These are phyloP conservation scores for Petrolisthes cinctipes DNA, from an alignment of 2,888 invertebrate species.

Conservation along the genomic window DNA sequence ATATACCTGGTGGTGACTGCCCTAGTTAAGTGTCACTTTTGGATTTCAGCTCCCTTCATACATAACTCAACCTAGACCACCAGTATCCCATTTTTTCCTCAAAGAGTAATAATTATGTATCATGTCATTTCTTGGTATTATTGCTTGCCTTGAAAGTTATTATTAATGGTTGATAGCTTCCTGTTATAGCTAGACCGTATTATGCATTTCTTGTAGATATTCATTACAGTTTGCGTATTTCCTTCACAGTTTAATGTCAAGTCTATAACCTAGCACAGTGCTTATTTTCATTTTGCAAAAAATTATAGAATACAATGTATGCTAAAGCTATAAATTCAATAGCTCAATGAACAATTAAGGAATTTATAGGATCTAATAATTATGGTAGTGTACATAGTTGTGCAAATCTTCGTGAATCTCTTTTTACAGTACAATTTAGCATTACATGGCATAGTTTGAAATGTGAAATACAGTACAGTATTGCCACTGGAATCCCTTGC, in stretches of 20 bases:
- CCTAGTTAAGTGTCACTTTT: no score
- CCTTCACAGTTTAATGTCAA: background rate
- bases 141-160: no score
- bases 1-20: no score
- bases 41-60: no score
- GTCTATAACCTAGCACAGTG: background rate
- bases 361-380: background rate
- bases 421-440: slow-evolving; percentile 41
- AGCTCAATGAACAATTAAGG: background rate
- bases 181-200: no score
- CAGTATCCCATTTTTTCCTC: no score
- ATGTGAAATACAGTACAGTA: background rate
- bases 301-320: background rate
- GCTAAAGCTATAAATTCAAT: background rate
- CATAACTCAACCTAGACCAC: no score
- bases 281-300: background rate
- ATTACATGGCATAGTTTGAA: slow-evolving; percentile 23
- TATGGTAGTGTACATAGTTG: slow-evolving; percentile 5
- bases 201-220: no score
- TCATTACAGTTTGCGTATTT: background rate
- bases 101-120: no score
- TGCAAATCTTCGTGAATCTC: slow-evolving; percentile 15
- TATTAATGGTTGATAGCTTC: no score
- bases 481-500: slow-evolving; percentile 1
- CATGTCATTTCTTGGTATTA: no score